Evolutionary conservation across 1,140 invertebrate species (phyloP).

Genomic region (Drosophila kepulauana): DNA sequence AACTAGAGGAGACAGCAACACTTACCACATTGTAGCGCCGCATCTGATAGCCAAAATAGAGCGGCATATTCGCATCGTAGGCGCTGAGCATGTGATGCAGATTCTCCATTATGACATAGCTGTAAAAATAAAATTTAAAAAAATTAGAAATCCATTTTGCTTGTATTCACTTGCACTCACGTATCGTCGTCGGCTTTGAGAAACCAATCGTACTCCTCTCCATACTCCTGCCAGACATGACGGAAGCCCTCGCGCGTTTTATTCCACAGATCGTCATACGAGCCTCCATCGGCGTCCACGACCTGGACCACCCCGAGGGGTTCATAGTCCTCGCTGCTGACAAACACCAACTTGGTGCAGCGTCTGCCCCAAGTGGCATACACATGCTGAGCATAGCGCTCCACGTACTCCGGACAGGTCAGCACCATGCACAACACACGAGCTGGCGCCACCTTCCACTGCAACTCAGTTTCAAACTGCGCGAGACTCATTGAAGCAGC

Average conservation of each 20-base stretch:
- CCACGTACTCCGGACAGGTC: slow-evolving; percentile 95
- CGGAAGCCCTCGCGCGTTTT: slow-evolving; percentile 97
- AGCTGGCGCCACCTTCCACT: slow-evolving; percentile 84
- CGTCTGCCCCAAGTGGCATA: slow-evolving; percentile 97
- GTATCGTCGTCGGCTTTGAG: slow-evolving; percentile 98
- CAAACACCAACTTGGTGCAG: slow-evolving; percentile 95
- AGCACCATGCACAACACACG: slow-evolving; percentile 97
- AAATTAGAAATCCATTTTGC: too few species aligned
- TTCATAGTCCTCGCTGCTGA: slow-evolving; percentile 90
- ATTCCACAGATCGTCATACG: slow-evolving; percentile 95
- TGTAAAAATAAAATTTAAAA: slow-evolving; percentile 1
- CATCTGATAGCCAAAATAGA: slow-evolving; percentile 95
- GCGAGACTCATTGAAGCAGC: background rate
- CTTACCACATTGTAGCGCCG: slow-evolving; percentile 70
- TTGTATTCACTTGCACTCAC: slow-evolving; percentile 86
- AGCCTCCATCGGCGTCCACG: slow-evolving; percentile 89
- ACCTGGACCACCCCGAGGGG: slow-evolving; percentile 87
- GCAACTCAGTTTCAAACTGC: background rate
- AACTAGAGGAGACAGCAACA: background rate
- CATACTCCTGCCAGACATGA: slow-evolving; percentile 92
- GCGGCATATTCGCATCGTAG: slow-evolving; percentile 89
- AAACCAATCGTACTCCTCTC: slow-evolving; percentile 95
- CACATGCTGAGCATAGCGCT: slow-evolving; percentile 94
- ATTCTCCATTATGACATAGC: slow-evolving; percentile 95
- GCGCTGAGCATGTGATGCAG: slow-evolving; percentile 93